phyloP scores from a whole-genome alignment of 2,113 vertebrate species.

The Corythornis cristatus region DNA sequence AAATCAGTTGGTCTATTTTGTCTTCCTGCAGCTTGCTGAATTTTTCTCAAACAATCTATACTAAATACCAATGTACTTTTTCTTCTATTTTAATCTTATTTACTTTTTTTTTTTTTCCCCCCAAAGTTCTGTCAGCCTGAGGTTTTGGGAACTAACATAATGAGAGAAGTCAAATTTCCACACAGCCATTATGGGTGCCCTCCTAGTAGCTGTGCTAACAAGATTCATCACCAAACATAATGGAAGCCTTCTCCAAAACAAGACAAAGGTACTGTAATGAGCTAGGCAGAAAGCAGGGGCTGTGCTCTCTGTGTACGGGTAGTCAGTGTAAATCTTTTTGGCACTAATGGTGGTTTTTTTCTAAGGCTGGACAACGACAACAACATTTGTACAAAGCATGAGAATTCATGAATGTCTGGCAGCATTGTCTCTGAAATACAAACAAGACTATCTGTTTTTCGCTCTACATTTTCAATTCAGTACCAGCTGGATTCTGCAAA shows the following conservation, averaged over 20 bases:
- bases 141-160: constrained; percentile 14
- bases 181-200: not conserved
- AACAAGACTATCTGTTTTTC: constrained; percentile 27
- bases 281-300: constrained; percentile 16
- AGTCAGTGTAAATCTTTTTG: constrained; percentile 48
- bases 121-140: not conserved
- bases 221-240: constrained; percentile 42
- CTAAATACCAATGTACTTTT: not conserved
- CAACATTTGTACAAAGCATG: constrained; percentile 26
- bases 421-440: constrained; percentile 16
- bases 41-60: not conserved
- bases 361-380: constrained; percentile 31
- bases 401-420: constrained; percentile 44
- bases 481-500: constrained; percentile 39
- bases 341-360: not conserved
- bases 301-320: not conserved
- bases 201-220: constrained; percentile 2
- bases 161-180: not conserved
- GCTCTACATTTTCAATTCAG: constrained; percentile 17
- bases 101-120: not conserved
- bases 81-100: not conserved
- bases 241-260: constrained; percentile 36
- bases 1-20: not conserved
- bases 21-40: not conserved
- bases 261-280: constrained; percentile 51